These are phyloP conservation scores for Crypturellus undulatus DNA, from an alignment of 2,113 vertebrate species.

Conservation along the genomic window DNA sequence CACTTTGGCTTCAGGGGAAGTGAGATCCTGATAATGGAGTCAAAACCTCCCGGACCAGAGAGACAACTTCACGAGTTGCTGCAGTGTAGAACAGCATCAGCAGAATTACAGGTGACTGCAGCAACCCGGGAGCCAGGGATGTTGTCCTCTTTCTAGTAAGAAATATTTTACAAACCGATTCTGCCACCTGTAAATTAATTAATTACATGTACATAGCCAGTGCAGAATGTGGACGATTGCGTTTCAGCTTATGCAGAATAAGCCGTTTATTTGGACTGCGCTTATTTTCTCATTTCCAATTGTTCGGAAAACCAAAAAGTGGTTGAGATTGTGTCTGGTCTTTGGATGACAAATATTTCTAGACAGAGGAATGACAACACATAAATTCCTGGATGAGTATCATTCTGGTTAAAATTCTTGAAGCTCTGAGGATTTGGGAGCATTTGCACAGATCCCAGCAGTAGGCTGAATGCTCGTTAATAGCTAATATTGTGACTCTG, in stretches of 20 bases:
- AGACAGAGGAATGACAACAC: background rate
- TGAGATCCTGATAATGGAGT: background rate
- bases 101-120: background rate
- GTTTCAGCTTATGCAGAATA: background rate
- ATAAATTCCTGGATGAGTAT: background rate
- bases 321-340: background rate
- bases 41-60: background rate
- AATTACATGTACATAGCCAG: background rate
- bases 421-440: background rate
- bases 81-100: background rate
- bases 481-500: background rate
- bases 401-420: background rate
- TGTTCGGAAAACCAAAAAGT: background rate
- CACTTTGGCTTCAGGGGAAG: background rate
- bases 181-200: constrained; percentile 2
- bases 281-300: background rate
- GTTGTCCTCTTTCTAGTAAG: background rate
- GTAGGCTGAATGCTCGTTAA: background rate
- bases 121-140: background rate
- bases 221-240: background rate
- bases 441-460: background rate
- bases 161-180: background rate
- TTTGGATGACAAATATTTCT: background rate
- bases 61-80: background rate
- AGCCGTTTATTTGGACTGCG: background rate